Base-by-base conservation (phyloP, 64 coral and sea anemone species). In the Catalaphyllia jardinei region DNA sequence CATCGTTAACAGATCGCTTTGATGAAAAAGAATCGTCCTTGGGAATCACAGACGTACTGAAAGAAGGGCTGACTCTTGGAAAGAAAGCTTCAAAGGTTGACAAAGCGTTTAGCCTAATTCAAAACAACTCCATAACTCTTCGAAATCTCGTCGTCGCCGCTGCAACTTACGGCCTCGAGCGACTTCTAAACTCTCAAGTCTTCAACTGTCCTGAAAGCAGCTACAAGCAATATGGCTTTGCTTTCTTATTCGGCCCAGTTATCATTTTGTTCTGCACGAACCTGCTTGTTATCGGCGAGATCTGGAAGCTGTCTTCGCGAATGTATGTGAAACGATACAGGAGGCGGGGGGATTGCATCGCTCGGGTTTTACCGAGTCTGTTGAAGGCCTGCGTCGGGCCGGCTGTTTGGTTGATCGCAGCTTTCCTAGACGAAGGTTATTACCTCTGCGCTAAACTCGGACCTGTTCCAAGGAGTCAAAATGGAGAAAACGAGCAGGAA, bases 301-400 rank as follows among this genome's bases (percentile, higher is more conserved):
- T 89, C n/a, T 89, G 88, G 88, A 79, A 73, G 24, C 17, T 89
- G 57, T 89, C 88, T 3, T 55, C 64, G 3, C 55, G 88, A 52
- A 80, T 65, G 39, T 80, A 52, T 49, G 52, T 89, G 3, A 67
- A 71, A 54, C 59, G 88, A 16, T 89, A 89, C 52, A 51, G 63
- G 29, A 78, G 88, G 19, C 76, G 88, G 13, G 88, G 88, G 24
- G 88, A 89, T 35, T 50, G 62, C 3, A 24, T 72, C 24, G 75
- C 75, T 22, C 27, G 75, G 25, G 22, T 78, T 50, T n/a, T 81
- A 16, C 60, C 62, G 35, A 85, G 81, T 50, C 46, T 85, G 24
- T 9, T 85, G 0, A 85, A 85, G 39, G 81, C 63, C 63, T 85
- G 81, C 24, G 81, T 85, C 60, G 81, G 62, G 39, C 81, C 81